phyloP scores from a whole-genome alignment of 2,888 invertebrate species.

The Saturnia pavonia region DNA sequence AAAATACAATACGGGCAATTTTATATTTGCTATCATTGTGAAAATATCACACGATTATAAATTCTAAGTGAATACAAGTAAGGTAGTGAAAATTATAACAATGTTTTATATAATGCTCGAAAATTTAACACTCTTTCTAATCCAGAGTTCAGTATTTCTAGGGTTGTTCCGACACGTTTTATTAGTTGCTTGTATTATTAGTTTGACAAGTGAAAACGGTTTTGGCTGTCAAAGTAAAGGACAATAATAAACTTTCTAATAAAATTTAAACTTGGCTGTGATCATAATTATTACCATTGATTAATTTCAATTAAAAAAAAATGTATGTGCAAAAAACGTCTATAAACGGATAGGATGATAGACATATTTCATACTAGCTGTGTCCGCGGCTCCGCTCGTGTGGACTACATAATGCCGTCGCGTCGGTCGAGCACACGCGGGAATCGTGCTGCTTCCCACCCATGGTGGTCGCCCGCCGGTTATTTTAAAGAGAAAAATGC shows the following conservation, averaged over 20 bases:
- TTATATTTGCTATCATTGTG: conserved; percentile 33
- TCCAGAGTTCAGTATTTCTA: conserved; percentile 55
- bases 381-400: no score
- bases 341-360: no score
- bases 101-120: conserved; percentile 37
- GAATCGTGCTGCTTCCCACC: no score
- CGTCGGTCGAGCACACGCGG: no score
- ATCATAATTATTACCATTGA: conserved; percentile 44
- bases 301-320: not conserved
- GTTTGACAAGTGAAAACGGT: conserved; percentile 32
- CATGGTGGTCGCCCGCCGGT: no score
- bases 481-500: no score
- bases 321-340: no score
- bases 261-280: conserved; percentile 27
- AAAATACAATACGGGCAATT: conserved; percentile 40
- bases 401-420: no score
- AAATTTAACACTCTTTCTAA: conserved; percentile 54
- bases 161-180: conserved; percentile 58
- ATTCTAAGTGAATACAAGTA: conserved; percentile 36
- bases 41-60: conserved; percentile 31
- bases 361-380: no score
- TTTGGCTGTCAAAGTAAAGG: not conserved
- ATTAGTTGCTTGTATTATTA: conserved; percentile 61
- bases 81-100: conserved; percentile 29
- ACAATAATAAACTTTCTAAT: not conserved